Conservation (phyloP, 2,888 invertebrate species). For the Geotrupes spiniger region DNA sequence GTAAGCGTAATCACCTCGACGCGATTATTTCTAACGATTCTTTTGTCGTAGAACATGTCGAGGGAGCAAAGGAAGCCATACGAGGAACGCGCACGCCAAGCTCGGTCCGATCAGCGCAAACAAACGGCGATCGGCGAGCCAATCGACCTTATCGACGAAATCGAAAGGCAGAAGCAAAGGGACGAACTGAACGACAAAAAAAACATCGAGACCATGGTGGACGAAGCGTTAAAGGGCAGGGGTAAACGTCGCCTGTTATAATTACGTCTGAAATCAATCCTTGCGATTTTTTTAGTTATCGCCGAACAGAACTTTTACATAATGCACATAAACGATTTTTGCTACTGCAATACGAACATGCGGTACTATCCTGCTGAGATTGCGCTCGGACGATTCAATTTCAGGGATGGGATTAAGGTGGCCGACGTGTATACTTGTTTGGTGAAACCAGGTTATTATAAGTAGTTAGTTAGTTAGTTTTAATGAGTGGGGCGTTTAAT, state of each 20-base stretch:
- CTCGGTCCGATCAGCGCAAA: conserved; percentile 33
- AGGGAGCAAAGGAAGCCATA: conserved; percentile 29
- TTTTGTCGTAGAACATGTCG: conserved; percentile 24
- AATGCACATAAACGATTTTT: conserved; percentile 47
- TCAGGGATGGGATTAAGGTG: conserved; percentile 50
- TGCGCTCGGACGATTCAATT: conserved; percentile 50
- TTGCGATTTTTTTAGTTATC: conserved; percentile 28
- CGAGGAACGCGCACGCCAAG: conserved; percentile 35
- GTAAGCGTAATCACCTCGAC: conserved; percentile 28
- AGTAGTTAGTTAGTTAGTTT: conserved; percentile 28
- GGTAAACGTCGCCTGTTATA: neutral
- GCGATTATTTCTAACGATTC: neutral
- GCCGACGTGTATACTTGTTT: conserved; percentile 44
- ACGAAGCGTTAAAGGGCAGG: conserved; percentile 11
- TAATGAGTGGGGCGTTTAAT: no score
- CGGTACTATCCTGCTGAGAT: conserved; percentile 55
- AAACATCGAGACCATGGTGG: conserved; percentile 20
- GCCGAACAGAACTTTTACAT: conserved; percentile 38
- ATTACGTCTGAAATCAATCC: neutral
- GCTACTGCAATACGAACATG: conserved; percentile 28
- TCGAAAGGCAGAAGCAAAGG: conserved; percentile 20
- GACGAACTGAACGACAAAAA: conserved; percentile 14
- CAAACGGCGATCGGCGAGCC: conserved; percentile 40
- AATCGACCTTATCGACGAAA: conserved; percentile 26
- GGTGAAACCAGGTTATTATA: conserved; percentile 47